Percentiles rank a stretch among this genome's conserved stretches.
phyloP scores from a whole-genome alignment of 2,888 invertebrate species.

The Acrocyrtus sp. region DNA sequence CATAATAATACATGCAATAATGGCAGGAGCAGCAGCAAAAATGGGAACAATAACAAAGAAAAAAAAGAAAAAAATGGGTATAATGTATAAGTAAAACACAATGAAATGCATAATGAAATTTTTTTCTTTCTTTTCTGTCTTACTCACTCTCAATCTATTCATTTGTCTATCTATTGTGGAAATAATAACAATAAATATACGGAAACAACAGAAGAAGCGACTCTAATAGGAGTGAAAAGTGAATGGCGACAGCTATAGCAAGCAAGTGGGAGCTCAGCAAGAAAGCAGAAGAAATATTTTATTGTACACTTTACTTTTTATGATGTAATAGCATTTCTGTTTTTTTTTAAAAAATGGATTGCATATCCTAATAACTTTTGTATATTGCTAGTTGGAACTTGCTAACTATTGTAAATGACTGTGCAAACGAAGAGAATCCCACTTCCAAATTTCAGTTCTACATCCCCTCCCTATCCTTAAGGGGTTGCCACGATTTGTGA shows the following conservation, averaged over 20 bases:
- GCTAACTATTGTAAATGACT: too few relatives aligned
- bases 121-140: too few relatives aligned
- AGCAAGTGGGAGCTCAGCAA: neutral
- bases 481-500: too few relatives aligned
- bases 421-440: too few relatives aligned
- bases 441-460: too few relatives aligned
- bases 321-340: neutral
- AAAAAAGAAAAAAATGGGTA: constrained; percentile 8
- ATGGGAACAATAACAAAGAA: constrained; percentile 45
- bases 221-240: constrained; percentile 30
- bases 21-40: constrained; percentile 23
- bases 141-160: constrained; percentile 45
- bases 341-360: neutral
- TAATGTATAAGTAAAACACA: constrained; percentile 23
- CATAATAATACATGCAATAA: constrained; percentile 51
- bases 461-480: too few relatives aligned
- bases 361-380: neutral
- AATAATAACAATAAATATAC: constrained; percentile 49
- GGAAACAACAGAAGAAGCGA: constrained; percentile 41
- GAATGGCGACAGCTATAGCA: constrained; percentile 23
- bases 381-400: neutral
- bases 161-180: constrained; percentile 50
- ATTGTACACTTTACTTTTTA: neutral
- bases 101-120: constrained; percentile 41
- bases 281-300: constrained; percentile 2